These are phyloP conservation scores for Tineola bisselliella DNA, from an alignment of 2,888 invertebrate species.

Conservation along the genomic window DNA sequence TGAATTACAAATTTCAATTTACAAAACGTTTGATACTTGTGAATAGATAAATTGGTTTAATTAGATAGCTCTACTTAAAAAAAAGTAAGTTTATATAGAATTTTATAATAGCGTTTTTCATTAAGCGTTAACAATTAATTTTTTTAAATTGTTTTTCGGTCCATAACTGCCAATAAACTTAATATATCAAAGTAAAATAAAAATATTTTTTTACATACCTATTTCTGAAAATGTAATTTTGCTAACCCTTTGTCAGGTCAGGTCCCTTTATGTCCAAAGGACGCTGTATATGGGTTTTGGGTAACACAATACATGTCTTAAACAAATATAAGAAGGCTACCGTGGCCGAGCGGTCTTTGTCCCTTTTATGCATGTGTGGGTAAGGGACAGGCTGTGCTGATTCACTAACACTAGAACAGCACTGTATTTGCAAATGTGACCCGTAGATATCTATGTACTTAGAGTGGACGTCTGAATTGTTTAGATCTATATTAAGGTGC, in stretches of 20 bases:
- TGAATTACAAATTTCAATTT: slow-evolving; percentile 3
- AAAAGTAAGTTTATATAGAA: background rate
- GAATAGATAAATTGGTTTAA: background rate
- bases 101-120: no score
- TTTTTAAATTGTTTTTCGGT: no score
- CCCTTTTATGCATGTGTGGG: slow-evolving; percentile 48
- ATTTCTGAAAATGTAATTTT: background rate
- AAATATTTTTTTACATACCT: background rate
- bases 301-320: slow-evolving; percentile 54
- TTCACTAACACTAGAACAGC: slow-evolving; percentile 39
- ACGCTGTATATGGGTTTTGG: slow-evolving; percentile 34
- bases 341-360: slow-evolving; percentile 52
- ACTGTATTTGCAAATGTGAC: slow-evolving; percentile 62
- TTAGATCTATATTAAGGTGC: background rate
- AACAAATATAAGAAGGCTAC: slow-evolving; percentile 66
- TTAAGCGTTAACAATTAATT: no score
- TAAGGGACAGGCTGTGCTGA: slow-evolving; percentile 49
- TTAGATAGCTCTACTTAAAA: background rate
- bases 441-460: slow-evolving; percentile 19
- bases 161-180: background rate
- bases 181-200: background rate
- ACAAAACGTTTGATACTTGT: background rate
- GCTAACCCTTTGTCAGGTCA: background rate
- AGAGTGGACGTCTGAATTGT: no score
- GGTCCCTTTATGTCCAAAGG: slow-evolving; percentile 8